Evolutionary conservation across 2,113 vertebrate species (phyloP).

Genomic region (Stomatorhinus ivindoensis): DNA sequence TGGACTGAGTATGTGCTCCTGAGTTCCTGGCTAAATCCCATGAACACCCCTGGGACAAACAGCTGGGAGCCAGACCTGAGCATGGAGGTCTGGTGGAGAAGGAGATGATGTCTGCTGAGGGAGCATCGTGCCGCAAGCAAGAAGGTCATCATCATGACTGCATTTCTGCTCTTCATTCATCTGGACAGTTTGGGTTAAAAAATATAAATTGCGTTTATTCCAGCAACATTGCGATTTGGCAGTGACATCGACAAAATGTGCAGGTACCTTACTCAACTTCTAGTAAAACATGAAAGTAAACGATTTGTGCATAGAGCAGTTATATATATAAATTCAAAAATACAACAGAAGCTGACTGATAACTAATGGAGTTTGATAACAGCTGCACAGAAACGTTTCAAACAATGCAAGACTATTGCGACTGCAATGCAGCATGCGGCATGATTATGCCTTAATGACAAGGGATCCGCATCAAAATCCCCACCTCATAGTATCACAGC

Average conservation of each 20-base stretch:
- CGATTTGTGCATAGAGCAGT: background rate
- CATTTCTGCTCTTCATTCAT: background rate
- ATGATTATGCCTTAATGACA: background rate
- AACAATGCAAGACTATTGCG: background rate
- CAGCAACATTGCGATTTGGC: background rate
- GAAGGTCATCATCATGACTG: background rate
- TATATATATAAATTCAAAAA: background rate
- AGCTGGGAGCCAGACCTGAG: background rate
- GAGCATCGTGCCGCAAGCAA: background rate
- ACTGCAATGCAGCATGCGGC: background rate
- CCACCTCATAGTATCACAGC: background rate
- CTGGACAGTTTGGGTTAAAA: background rate
- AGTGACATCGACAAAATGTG: background rate
- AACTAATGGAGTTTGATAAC: background rate
- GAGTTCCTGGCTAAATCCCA: background rate
- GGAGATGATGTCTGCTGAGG: background rate
- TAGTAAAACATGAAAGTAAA: background rate
- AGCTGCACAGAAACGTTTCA: background rate
- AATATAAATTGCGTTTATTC: background rate
- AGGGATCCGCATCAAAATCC: background rate
- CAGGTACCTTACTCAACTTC: background rate
- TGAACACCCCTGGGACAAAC: background rate
- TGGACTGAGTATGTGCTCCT: background rate
- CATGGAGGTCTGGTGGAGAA: background rate
- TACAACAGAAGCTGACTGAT: background rate